Percentiles rank a stretch among this genome's conserved stretches.
These are phyloP conservation scores for Euplexia lucipara DNA, from an alignment of 2,888 invertebrate genomes.

Conservation along the genomic window DNA sequence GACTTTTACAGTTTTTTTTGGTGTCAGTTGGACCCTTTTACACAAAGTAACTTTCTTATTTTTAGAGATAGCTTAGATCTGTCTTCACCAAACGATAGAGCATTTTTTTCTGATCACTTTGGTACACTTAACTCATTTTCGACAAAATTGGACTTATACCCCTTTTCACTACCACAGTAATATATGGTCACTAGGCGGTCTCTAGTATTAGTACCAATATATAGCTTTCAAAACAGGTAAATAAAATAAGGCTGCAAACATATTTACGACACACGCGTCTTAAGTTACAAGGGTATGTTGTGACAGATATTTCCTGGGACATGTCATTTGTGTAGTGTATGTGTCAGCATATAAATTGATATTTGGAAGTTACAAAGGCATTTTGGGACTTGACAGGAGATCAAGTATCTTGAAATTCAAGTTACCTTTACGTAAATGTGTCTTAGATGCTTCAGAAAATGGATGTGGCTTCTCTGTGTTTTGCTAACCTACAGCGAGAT, in stretches of 20 bases:
- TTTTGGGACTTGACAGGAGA: slow-evolving; percentile 18
- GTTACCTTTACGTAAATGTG: background rate
- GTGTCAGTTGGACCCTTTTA: too few relatives aligned
- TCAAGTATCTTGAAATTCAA: slow-evolving; percentile 3
- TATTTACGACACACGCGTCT: slow-evolving; percentile 4
- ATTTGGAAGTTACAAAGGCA: slow-evolving; percentile 37
- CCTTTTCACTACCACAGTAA: too few relatives aligned
- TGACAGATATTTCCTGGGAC: slow-evolving; percentile 26
- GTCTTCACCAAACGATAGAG: too few relatives aligned
- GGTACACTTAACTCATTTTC: too few relatives aligned
- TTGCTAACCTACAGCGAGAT: too few relatives aligned
- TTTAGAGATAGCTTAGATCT: too few relatives aligned
- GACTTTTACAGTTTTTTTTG: too few relatives aligned
- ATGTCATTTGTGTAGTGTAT: slow-evolving; percentile 9
- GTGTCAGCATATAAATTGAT: slow-evolving; percentile 31
- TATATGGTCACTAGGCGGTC: too few relatives aligned
- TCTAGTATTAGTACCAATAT: too few relatives aligned
- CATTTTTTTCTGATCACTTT: too few relatives aligned
- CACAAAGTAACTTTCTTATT: too few relatives aligned
- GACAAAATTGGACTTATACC: too few relatives aligned
- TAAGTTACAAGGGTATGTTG: slow-evolving; percentile 11
- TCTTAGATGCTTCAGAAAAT: background rate
- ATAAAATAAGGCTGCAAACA: slow-evolving; percentile 8
- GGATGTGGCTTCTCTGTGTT: background rate
- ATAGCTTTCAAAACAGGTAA: background rate